Conservation (phyloP, 2,888 invertebrate species). For the Pammene aurita region DNA sequence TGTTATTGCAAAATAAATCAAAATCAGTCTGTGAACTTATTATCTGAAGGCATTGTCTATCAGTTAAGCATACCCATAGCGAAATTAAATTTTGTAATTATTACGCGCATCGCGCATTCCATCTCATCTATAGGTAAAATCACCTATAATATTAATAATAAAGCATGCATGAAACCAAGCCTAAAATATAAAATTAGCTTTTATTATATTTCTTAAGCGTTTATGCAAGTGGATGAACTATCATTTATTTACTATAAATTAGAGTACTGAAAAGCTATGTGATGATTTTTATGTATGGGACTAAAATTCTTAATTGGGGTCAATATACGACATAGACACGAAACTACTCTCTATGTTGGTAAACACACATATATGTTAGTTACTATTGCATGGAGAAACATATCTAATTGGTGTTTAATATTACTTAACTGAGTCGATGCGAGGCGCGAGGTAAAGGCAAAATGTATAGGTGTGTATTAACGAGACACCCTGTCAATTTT, state of each 20-base stretch:
- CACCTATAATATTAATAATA: too few species aligned
- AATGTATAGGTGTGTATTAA: background rate
- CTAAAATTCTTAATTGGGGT: constrained; percentile 37
- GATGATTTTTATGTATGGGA: constrained; percentile 25
- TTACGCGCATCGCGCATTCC: too few species aligned
- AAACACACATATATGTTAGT: constrained; percentile 18
- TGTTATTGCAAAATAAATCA: too few species aligned
- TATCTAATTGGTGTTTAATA: constrained; percentile 46
- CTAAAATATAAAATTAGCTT: too few species aligned
- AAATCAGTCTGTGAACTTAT: too few species aligned
- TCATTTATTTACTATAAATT: background rate
- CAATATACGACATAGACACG: constrained; percentile 24
- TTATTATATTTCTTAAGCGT: background rate
- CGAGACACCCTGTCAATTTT: too few species aligned
- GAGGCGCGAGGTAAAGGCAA: background rate
- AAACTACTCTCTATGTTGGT: constrained; percentile 22
- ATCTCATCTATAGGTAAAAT: too few species aligned
- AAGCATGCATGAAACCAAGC: too few species aligned
- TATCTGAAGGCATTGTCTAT: too few species aligned
- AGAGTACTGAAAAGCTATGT: constrained; percentile 16
- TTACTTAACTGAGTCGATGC: constrained; percentile 5
- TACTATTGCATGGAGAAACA: constrained; percentile 43
- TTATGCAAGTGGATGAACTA: constrained; percentile 1
- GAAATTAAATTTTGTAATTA: too few species aligned
- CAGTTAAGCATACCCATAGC: too few species aligned